Evolutionary conservation across 23 tunicate genomes (phyloP), one percentile per base, ranked within the genome.

Genomic region (Ascidia mentula): DNA sequence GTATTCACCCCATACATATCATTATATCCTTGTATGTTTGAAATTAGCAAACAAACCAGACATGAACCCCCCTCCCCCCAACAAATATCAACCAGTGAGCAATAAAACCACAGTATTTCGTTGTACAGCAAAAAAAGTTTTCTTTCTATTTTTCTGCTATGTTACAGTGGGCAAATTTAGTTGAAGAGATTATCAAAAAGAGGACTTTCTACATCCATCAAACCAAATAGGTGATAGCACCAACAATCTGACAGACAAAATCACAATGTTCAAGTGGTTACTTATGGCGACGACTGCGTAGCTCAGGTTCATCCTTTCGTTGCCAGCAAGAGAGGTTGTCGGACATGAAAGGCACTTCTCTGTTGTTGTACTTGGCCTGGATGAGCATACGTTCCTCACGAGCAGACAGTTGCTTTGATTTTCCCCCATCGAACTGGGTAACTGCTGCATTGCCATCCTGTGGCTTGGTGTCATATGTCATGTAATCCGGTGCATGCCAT

Each of bases 401-500:
- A 30, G 90, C 90, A 17, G 90, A 79, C 30, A 86, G 80, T 18
- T 45, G 32, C 15, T 72, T 77, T 7, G 84, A 65, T 22, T 40
- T 69, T 24, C 60, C 88, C 8, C 33, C 72, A 13, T 77, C 60
- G 32, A 18, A n/a, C 1, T 40, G 32, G 4, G 90, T 31, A 32
- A 37, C 71, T 1, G 15, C 32, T 20, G 0, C 45, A 8, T 5
- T 31, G 12, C 72, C 60, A 3, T 31, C 17, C 22, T 59, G 24
- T 9, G 72, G 37, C 6, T 70, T 59, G 32, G 30, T 31, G 72
- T 38, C 65, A 39, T 87, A 77, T 6, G 80, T 75, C 91, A 87
- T 87, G 80, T 87, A 87, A 65, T 87, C 91, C 4, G 91, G 91
- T 33, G 91, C 91, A 22, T 87, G 38, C 91, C 91, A 87, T 34